These are phyloP conservation scores for Dusona sp. DNA, from an alignment of 2,888 invertebrate genomes.

Conservation along the genomic window DNA sequence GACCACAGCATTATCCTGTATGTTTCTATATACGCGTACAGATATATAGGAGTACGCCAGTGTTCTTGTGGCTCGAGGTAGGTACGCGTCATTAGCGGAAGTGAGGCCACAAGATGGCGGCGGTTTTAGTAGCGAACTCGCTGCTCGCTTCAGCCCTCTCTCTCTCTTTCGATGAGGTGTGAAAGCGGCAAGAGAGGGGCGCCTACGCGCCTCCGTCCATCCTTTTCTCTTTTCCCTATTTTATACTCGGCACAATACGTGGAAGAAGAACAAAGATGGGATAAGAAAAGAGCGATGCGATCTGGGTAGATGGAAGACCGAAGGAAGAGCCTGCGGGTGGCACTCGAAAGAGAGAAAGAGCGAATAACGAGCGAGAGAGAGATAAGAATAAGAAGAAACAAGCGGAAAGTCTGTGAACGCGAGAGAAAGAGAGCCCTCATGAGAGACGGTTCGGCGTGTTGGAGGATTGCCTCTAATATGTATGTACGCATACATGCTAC, in stretches of 20 bases:
- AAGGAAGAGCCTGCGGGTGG: constrained; percentile 67
- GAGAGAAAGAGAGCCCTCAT: constrained; percentile 63
- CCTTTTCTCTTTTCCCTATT: constrained; percentile 47
- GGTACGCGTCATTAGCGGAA: constrained; percentile 83
- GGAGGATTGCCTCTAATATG: constrained; percentile 4
- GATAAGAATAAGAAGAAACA: constrained; percentile 51
- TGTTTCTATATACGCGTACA: constrained; percentile 18
- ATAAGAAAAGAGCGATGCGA: constrained; percentile 64
- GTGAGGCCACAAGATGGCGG: constrained; percentile 83
- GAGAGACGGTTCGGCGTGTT: constrained; percentile 38
- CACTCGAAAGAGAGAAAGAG: constrained; percentile 45
- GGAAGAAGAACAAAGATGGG: constrained; percentile 62
- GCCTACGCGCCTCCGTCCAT: constrained; percentile 71
- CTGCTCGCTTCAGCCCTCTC: constrained; percentile 56
- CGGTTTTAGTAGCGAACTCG: constrained; percentile 56
- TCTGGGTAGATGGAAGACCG: constrained; percentile 57
- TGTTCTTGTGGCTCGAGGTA: constrained; percentile 45
- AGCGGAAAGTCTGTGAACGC: constrained; percentile 54
- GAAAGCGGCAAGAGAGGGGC: constrained; percentile 72
- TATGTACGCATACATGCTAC: constrained; percentile 19
- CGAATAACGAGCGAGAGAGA: constrained; percentile 42
- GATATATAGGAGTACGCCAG: constrained; percentile 24
- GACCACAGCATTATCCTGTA: constrained; percentile 52
- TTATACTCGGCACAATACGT: constrained; percentile 42
- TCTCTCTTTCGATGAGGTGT: constrained; percentile 61